A percentile compares a stretch with the other conserved stretches of the same genome.
Conservation (phyloP, 2,113 vertebrate species). For the Gobiocypris rarus region DNA sequence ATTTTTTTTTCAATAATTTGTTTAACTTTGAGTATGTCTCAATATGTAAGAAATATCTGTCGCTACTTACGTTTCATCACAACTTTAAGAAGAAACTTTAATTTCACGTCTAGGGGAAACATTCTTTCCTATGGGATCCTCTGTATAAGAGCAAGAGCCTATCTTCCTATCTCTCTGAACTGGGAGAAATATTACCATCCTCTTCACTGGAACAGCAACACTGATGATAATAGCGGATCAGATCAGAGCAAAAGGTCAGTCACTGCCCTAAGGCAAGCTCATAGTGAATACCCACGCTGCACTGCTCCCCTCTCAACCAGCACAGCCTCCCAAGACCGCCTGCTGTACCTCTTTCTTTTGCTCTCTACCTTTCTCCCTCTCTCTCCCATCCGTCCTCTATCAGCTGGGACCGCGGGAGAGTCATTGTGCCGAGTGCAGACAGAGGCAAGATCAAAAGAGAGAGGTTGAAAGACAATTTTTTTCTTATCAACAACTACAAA, state of each 20-base stretch:
- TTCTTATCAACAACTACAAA: constrained; percentile 73
- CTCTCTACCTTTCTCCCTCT: constrained; percentile 17
- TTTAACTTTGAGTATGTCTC: neutral
- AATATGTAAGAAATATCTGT: neutral
- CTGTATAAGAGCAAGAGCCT: constrained; percentile 48
- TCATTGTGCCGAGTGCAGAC: constrained; percentile 71
- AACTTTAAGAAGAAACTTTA: neutral
- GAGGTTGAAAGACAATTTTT: constrained; percentile 69
- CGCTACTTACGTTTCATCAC: neutral
- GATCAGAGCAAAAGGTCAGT: constrained; percentile 72
- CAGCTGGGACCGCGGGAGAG: constrained; percentile 69
- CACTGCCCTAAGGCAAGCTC: constrained; percentile 62
- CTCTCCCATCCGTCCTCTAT: constrained; percentile 56
- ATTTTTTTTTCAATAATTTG: neutral
- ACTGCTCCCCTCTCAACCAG: constrained; percentile 23
- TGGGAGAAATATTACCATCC: constrained; percentile 59
- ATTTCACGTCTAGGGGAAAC: neutral
- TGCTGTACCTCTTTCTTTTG: constrained; percentile 44
- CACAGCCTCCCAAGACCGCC: constrained; percentile 60
- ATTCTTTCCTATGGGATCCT: constrained; percentile 14
- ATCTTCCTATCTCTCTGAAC: constrained; percentile 57
- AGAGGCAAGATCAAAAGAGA: constrained; percentile 67
- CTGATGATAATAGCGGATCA: constrained; percentile 68
- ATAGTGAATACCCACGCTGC: constrained; percentile 56
- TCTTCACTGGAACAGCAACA: constrained; percentile 67